Evolutionary conservation across 2,797 vertebrate genomes (phyloP).

Genomic region (Anguilla anguilla): DNA sequence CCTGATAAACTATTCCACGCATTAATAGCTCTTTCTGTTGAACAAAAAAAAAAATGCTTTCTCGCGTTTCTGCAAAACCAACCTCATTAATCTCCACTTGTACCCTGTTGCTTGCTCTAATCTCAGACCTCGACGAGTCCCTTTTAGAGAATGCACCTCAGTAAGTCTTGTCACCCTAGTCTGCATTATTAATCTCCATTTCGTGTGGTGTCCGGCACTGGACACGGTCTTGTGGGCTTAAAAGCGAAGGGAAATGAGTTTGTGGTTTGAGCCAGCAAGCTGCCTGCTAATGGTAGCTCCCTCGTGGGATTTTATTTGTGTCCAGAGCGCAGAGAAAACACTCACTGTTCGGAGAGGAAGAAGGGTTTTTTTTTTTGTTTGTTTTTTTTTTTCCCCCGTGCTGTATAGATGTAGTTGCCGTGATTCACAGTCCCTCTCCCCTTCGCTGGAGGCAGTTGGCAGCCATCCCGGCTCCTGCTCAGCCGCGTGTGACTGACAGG

Average conservation of each 20-base stretch:
- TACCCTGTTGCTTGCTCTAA: background rate
- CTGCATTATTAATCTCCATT: background rate
- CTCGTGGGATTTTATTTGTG: background rate
- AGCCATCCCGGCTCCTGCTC: conserved; percentile 27
- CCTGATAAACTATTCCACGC: background rate
- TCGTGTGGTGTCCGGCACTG: background rate
- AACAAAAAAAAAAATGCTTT: background rate
- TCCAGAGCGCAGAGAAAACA: background rate
- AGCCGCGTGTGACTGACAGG: conserved; percentile 41
- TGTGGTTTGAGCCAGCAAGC: conserved; percentile 20
- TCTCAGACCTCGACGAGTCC: background rate
- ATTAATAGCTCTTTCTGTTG: background rate
- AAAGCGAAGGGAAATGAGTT: conserved; percentile 60
- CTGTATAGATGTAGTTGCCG: background rate
- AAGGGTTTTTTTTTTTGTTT: background rate
- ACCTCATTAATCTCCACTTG: too few species aligned
- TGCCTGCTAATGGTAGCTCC: conserved; percentile 29
- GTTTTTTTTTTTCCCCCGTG: too few species aligned
- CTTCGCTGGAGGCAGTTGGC: background rate
- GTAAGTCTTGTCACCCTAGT: background rate
- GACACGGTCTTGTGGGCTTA: background rate
- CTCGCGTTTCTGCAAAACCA: too few species aligned
- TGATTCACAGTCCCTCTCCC: background rate
- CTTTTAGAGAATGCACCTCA: background rate
- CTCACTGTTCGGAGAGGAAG: background rate